These are phyloP conservation scores for Sphenodon punctatus DNA, from an alignment of 2,797 vertebrate genomes.

Conservation along the genomic window DNA sequence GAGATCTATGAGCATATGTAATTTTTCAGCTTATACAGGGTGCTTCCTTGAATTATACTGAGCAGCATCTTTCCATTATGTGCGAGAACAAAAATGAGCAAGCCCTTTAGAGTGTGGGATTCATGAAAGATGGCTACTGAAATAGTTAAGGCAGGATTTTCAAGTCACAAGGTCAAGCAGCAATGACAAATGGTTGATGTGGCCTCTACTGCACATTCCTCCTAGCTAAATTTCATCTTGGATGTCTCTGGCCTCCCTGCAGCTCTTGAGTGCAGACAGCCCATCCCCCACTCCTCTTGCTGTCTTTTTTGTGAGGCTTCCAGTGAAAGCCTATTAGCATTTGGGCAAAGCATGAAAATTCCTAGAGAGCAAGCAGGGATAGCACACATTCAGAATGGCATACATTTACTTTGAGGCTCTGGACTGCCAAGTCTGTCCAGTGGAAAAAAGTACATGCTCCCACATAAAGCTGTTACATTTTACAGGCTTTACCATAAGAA, in stretches of 20 bases:
- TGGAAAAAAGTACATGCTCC: background rate
- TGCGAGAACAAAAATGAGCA: too few relatives aligned
- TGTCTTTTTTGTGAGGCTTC: background rate
- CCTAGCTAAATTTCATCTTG: constrained; percentile 14
- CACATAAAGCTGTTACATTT: background rate
- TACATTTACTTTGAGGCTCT: constrained; percentile 10
- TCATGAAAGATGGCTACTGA: background rate
- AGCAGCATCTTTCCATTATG: background rate
- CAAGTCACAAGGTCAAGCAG: constrained; percentile 19
- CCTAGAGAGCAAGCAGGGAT: constrained; percentile 51
- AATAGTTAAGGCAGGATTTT: background rate
- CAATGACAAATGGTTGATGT: background rate
- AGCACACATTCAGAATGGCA: constrained; percentile 30
- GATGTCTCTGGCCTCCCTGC: background rate
- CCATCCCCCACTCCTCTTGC: background rate
- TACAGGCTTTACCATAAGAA: background rate
- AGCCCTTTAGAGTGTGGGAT: too few relatives aligned
- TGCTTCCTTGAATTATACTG: background rate
- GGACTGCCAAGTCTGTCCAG: constrained; percentile 27
- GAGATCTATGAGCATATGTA: too few relatives aligned
- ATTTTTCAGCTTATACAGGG: too few relatives aligned
- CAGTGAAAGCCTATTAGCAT: constrained; percentile 7
- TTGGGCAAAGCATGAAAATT: constrained; percentile 41
- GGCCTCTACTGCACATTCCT: background rate
- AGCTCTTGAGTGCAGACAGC: background rate